Conservation (phyloP, 2,888 invertebrate genomes). For the Eupeodes latifasciatus region DNA sequence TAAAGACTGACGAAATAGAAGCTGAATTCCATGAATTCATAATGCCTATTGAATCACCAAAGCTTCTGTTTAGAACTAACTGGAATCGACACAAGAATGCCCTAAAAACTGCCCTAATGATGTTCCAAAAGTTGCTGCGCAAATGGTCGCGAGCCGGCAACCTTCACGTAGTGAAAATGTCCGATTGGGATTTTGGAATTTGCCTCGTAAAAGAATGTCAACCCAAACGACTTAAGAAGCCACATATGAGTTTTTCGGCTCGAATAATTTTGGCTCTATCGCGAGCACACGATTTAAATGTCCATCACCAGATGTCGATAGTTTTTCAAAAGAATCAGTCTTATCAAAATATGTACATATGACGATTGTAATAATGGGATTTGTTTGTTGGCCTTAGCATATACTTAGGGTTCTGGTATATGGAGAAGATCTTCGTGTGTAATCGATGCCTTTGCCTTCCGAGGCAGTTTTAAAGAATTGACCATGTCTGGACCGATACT, state of each 20-base stretch:
- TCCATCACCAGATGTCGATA: constrained; percentile 47
- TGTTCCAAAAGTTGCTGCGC: too few species aligned
- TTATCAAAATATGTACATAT: constrained; percentile 77
- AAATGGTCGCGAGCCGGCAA: too few species aligned
- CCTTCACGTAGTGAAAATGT: too few species aligned
- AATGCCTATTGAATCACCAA: too few species aligned
- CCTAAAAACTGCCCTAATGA: too few species aligned
- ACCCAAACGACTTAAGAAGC: too few species aligned
- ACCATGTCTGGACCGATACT: constrained; percentile 85
- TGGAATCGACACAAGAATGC: too few species aligned
- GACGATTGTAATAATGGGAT: constrained; percentile 73
- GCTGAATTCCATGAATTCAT: too few species aligned
- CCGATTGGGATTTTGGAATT: too few species aligned
- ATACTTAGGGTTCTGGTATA: constrained; percentile 78
- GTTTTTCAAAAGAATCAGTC: constrained; percentile 72
- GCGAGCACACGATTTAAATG: constrained; percentile 85
- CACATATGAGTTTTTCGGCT: constrained; percentile 86
- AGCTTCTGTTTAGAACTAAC: too few species aligned
- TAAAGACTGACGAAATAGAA: too few species aligned
- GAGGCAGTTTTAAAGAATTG: constrained; percentile 88
- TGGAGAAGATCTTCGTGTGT: constrained; percentile 76
- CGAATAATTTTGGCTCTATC: constrained; percentile 89
- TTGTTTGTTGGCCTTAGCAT: constrained; percentile 79
- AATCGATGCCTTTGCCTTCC: constrained; percentile 78
- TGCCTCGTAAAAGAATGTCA: too few species aligned